Base-by-base conservation (phyloP, 2,888 invertebrate species). In the Norana najaformis region DNA sequence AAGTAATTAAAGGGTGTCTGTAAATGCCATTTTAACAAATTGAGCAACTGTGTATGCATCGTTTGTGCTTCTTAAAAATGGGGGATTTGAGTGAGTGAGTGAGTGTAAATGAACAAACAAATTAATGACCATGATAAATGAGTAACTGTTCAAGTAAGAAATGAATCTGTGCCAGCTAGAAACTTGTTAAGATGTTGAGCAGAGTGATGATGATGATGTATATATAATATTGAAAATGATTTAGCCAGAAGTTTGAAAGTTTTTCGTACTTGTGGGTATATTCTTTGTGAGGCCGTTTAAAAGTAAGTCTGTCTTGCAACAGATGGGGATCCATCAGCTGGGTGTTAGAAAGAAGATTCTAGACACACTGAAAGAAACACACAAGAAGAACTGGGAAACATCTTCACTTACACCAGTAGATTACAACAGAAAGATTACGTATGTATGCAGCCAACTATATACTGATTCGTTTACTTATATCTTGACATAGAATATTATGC, bases 311-410 rank as follows among this genome's bases (percentile, higher is more conserved):
- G 69, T 69, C 8, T 30, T n/a, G n/a, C n/a, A n/a, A n/a, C 69
- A 94, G 93, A 94, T 95, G 91, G 91, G 90, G 30, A 88, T 91
- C 14, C 53, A 38, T 35, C 90, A 93, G 91, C 91, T 95, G 6
- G 95, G 95, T 23, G 93, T 93, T 0, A 91, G 95, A 23, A 95
- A 95, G 92, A 94, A 94, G 92, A 93, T 95, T 34, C 92, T 95
- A 38, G 94, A 95, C 91, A 94, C 94, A 14, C 94, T 95, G 37
- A 93, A 93, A 41, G 93, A 93, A 53, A 94, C 95, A 8, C 95
- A 95, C 92, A 95, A 94, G 91, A 94, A 94, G 90, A 94, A 95
- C 69, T 95, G 95, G 95, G 93, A 95, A 91, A 93, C 93, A 18
- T 93, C 94, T 16, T 95, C 95, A 91, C 93, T 95, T 8, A 93